Conservation (phyloP, 2,113 vertebrate species). For the Alces alces region DNA sequence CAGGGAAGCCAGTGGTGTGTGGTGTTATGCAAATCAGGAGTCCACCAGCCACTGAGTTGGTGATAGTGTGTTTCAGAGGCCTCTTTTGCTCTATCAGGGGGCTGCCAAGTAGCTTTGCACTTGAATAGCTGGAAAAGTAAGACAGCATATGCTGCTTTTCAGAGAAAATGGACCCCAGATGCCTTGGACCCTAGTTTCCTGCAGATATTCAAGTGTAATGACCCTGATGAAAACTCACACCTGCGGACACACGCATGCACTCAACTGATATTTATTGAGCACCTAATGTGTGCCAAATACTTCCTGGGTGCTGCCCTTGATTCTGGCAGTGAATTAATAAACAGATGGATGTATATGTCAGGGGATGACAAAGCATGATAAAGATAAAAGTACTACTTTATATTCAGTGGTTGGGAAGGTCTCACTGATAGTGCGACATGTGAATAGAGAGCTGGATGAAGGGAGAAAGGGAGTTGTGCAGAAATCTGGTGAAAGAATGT, state of each 20-base stretch:
- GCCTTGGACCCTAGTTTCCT: background rate
- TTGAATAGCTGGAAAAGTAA: no score
- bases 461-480: background rate
- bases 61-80: background rate
- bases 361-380: background rate
- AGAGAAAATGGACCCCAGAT: background rate
- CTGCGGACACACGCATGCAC: accelerated
- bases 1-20: background rate
- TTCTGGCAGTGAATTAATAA: background rate
- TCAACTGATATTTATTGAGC: background rate
- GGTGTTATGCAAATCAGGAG: accelerated
- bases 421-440: background rate
- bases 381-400: background rate
- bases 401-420: background rate
- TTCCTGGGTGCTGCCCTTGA: background rate
- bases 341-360: background rate
- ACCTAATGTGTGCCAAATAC: background rate
- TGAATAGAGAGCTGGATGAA: background rate
- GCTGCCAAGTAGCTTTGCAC: background rate
- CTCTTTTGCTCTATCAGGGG: accelerated
- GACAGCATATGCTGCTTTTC: no score
- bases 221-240: background rate
- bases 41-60: accelerated
- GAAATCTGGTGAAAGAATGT: background rate
- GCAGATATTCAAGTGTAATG: no score